Conservation (phyloP, 2,113 vertebrate genomes). For the Phalacrocorax brasilianus region DNA sequence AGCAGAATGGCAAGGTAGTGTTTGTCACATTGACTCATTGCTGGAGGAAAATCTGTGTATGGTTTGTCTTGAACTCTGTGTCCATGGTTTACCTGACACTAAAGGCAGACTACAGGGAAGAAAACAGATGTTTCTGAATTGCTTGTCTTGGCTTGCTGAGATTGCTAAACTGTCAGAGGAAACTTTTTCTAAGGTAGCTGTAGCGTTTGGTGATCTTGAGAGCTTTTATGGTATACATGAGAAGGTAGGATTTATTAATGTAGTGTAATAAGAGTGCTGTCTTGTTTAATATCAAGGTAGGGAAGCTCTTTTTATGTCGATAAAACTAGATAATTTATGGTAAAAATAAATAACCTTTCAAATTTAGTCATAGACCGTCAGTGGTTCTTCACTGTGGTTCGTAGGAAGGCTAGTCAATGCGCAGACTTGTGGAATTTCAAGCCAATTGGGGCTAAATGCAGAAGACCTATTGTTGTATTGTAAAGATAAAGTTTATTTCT, state of each 20-base stretch:
- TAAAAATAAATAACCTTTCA: not conserved
- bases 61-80: not conserved
- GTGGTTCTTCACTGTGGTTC: not conserved
- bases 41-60: not conserved
- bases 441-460: not conserved
- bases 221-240: not conserved
- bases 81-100: slow-evolving; percentile 12
- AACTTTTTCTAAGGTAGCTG: not conserved
- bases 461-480: not conserved
- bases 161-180: not conserved
- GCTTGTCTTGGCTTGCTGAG: slow-evolving; percentile 2
- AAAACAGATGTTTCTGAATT: not conserved
- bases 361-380: not conserved
- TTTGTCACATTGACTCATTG: not conserved
- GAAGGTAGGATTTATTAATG: not conserved
- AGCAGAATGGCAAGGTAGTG: not conserved
- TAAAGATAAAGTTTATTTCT: not conserved
- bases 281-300: not conserved
- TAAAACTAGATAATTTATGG: not conserved
- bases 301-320: not conserved
- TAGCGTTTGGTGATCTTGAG: not conserved
- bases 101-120: not conserved
- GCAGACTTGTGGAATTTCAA: not conserved
- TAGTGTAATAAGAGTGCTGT: not conserved
- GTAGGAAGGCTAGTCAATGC: not conserved